These are phyloP conservation scores for Girardinichthys multiradiatus DNA, from an alignment of 2,113 vertebrate species.

Conservation along the genomic window DNA sequence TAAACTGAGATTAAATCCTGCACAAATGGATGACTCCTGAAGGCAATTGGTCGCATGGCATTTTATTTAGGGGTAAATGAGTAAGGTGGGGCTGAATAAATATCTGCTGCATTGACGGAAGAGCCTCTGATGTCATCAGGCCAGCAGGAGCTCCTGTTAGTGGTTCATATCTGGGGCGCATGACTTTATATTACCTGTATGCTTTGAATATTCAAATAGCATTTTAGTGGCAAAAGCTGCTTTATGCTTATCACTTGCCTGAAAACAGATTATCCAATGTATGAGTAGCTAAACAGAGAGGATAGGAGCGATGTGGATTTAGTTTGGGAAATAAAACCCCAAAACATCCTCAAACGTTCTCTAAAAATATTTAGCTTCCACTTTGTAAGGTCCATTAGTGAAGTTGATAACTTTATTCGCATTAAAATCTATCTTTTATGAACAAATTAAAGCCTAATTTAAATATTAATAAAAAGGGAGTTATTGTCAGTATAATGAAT, in stretches of 20 bases:
- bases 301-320: too few relatives aligned
- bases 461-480: background rate
- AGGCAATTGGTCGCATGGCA: too few relatives aligned
- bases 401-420: background rate
- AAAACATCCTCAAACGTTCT: background rate
- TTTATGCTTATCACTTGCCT: too few relatives aligned
- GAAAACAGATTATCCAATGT: too few relatives aligned
- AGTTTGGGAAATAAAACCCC: background rate
- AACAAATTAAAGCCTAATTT: constrained; percentile 3
- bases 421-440: background rate
- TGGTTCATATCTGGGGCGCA: background rate
- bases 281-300: too few relatives aligned
- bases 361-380: background rate
- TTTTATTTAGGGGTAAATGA: too few relatives aligned
- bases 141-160: constrained; percentile 33
- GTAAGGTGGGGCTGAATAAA: constrained; percentile 9
- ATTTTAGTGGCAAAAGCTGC: too few relatives aligned
- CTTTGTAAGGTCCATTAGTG: background rate
- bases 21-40: too few relatives aligned
- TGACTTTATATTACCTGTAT: background rate
- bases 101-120: constrained; percentile 37
- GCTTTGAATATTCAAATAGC: background rate
- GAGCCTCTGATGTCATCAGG: constrained; percentile 23
- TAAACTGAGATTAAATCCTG: too few relatives aligned
- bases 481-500: background rate